Evolutionary conservation across 1,140 invertebrate genomes (phyloP), one percentile per base, ranked within the genome.

Genomic region (Neodiprion lecontei): DNA sequence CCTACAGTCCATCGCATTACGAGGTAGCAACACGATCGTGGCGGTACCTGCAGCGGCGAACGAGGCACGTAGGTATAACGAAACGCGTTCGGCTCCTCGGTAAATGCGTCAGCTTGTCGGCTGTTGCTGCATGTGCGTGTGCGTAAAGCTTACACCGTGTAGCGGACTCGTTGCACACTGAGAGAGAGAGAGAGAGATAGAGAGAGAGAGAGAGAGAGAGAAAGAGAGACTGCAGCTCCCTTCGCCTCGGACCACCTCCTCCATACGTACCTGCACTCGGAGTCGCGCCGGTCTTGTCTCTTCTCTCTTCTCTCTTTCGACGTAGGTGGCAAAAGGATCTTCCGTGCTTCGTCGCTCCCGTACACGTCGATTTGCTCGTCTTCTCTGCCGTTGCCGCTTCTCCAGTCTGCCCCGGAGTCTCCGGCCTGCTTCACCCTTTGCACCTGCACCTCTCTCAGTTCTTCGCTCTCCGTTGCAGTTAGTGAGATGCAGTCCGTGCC

Each of bases 261-360:
- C 28, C 28, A 40, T 40, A 40, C 28, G 5, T 40, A 40, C 28
- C 28, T 40, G 28, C 1, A 40, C 2, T 40, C 53, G 11, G 11
- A 14, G 11, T 7, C 28, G 5, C 28, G 28, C 28, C 5, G 28
- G 28, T 40, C 28, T 2, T 40, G 28, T 74, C 53, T 47, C 47
- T 47, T 69, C 70, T 53, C 72, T 47, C 75, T 12, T 48, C 69
- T 50, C 67, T 17, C 11, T 61, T 61, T 61, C 53, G n/a, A 61
- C 53, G 53, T 61, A 61, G 53, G 53, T 61, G 53, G 74, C 73
- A 74, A 21, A n/a, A 48, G 77, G 75, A 78, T 74, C 75, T 72
- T 72, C 72, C 72, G 65, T 48, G 47, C 40, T 74, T 14, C 47
- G 9, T 65, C 23, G 48, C 65, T 50, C 53, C 11, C 23, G 47